Evolutionary conservation across 1,140 invertebrate species (phyloP), one percentile per base, ranked within the genome.

Genomic region (Helicoverpa zea): DNA sequence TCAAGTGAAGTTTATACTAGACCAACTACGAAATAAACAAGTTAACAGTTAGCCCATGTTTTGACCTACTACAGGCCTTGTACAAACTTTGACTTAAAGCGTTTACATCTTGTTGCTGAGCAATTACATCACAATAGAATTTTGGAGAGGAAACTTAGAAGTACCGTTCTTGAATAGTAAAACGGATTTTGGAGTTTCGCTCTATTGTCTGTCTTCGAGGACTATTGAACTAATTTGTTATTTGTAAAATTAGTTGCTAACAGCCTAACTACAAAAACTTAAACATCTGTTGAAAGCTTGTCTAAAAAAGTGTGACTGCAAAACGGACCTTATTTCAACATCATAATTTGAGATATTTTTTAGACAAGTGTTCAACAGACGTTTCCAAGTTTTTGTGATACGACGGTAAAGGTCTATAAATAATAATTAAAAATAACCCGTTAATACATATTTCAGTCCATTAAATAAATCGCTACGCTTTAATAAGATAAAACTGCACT

Each of bases 111-210:
- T 43, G 52, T 73, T 56, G 64, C 18, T 18, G 18, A 35, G n/a
- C 51, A 14, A 73, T 54, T 72, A 72, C 23, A 52, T 68, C 18
- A 47, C 52, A 49, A 68, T 68, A 49, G 16, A 13, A 70, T 70
- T 70, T 70, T 54, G 66, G 43, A 4, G 63, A 11, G 13, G 16
- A 11, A 49, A 49, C n/a, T 66, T 66, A 9, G 63, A 66, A 16
- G 35, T 12, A 18, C 10, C 43, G 4, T 11, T 47, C 43, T 9
- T 11, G 16, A 49, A 16, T 47, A 13, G 12, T 47, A 18, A 23
- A 23, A 49, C 16, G 18, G 16, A 23, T 47, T 10, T n/a, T n/a
- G 61, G n/a, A 43, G 35, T 66, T 56, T 66, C 35, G 3, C 63
- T 23, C 18, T 12, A 58, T 3, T 18, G 14, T 58, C 18, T 56